These are phyloP conservation scores for Octodonta nipae DNA, from an alignment of 2,888 invertebrate genomes.

Conservation along the genomic window DNA sequence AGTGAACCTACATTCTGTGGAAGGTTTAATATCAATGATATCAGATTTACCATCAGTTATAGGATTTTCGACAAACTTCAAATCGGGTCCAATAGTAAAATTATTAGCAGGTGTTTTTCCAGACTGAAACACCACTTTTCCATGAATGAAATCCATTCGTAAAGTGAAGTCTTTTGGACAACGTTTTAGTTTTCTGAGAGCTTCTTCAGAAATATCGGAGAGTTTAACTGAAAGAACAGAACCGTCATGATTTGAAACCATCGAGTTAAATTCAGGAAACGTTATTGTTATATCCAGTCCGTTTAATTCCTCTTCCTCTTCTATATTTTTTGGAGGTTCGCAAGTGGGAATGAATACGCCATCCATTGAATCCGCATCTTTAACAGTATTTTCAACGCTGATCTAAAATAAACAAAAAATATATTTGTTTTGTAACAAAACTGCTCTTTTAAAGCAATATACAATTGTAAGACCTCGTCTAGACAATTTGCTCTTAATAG, in stretches of 20 bases:
- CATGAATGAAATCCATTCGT: slow-evolving; percentile 17
- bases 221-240: slow-evolving; percentile 15
- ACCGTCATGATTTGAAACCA: slow-evolving; percentile 7
- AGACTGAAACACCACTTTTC: slow-evolving; percentile 16
- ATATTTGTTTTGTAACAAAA: too few species aligned
- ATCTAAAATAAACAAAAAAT: too few species aligned
- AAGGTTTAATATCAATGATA: slow-evolving; percentile 18
- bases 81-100: slow-evolving; percentile 14
- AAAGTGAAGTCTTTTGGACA: slow-evolving; percentile 19
- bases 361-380: slow-evolving; percentile 17
- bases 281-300: slow-evolving; percentile 17
- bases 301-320: slow-evolving; percentile 17
- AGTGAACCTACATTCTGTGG: slow-evolving; percentile 16
- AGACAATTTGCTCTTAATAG: too few species aligned
- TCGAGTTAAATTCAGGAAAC: slow-evolving; percentile 13
- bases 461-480: too few species aligned
- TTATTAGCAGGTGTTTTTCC: slow-evolving; percentile 14
- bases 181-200: slow-evolving; percentile 14
- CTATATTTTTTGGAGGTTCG: slow-evolving; percentile 13
- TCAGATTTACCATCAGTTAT: slow-evolving; percentile 14
- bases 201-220: slow-evolving; percentile 18
- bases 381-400: slow-evolving; percentile 7
- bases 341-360: slow-evolving; percentile 18
- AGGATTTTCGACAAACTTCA: slow-evolving; percentile 12
- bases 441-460: too few species aligned